Evolutionary conservation across 2,888 invertebrate genomes (phyloP), one percentile per base, ranked within the genome.

Genomic region (Poecilobothrus nobilitatus): DNA sequence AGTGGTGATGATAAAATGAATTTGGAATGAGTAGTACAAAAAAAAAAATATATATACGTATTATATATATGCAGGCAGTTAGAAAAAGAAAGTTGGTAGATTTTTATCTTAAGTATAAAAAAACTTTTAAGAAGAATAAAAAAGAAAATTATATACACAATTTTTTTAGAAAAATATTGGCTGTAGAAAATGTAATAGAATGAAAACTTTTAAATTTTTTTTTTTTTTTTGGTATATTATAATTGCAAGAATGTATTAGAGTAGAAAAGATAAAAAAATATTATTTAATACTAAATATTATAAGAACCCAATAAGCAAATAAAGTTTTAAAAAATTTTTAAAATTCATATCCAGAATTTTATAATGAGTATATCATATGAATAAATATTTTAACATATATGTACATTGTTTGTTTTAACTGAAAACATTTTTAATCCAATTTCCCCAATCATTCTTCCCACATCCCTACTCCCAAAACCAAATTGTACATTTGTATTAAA

Each of bases 141-240:
- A 44, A 44, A 15, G 12, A 34, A 34, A 34, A 34, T 34, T 34
- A 34, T 7, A 44, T 44, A 10, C 12, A 10, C 12, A 10, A 10
- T 44, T 44, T 44, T 44, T 44, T 44, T 44, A 44, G 44, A 44
- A 44, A 44, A 44, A 44, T n/a, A n/a, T 44, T 44, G 44, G 44
- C 44, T 44, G 44, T 44, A 44, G 12, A 44, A 44, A 44, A 44
- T 44, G 44, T 44, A 44, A 44, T 44, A 44, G 44, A 44, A 44
- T 44, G 44, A 44, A 44, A 44, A 44, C 44, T 44, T 44, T 44
- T 44, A 44, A 44, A 7, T n/a, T n/a, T n/a, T n/a, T n/a, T n/a
- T n/a, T n/a, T n/a, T n/a, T n/a, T n/a, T n/a, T 44, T 44, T 44
- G 44, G 44, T 44, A 12, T 44, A 44, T 44, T 44, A 44, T 44